Percentiles rank a stretch among this genome's conserved stretches.
Evolutionary conservation across 2,797 vertebrate species (phyloP).

Genomic region (Babyrousa celebensis): DNA sequence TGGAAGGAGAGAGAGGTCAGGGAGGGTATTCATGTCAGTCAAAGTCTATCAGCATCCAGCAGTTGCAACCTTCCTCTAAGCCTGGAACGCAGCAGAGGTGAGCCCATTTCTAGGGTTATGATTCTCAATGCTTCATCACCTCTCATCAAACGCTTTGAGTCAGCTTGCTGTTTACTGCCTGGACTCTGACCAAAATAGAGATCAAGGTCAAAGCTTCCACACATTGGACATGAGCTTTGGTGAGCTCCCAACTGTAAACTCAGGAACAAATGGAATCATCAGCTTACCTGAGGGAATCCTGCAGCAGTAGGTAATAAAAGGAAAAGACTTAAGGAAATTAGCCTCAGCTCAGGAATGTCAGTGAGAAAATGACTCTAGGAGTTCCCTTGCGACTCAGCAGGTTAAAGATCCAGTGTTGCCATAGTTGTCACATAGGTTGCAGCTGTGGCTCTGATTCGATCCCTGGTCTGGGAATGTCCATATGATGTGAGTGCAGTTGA

Average conservation of each 20-base stretch:
- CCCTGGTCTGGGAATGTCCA: too few species aligned
- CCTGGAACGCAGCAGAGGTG: background rate
- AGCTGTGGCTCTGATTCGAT: too few species aligned
- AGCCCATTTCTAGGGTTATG: background rate
- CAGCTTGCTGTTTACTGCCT: background rate
- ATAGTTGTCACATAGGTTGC: too few species aligned
- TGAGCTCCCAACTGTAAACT: background rate
- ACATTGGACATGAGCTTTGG: background rate
- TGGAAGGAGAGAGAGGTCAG: background rate
- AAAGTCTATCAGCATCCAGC: background rate
- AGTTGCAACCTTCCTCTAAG: background rate
- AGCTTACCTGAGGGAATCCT: background rate
- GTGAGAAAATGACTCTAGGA: too few species aligned
- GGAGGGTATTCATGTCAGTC: background rate
- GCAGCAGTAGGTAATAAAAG: background rate
- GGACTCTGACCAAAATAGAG: background rate
- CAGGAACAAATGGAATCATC: background rate
- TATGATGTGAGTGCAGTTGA: too few species aligned
- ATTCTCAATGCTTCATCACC: background rate
- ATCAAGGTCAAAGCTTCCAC: background rate
- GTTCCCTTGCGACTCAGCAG: too few species aligned
- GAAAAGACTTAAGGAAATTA: background rate
- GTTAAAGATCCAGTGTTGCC: too few species aligned
- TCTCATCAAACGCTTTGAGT: background rate
- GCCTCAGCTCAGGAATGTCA: background rate